A percentile compares a stretch with the other conserved stretches of the same genome.
phyloP scores from a whole-genome alignment of 2,888 invertebrate genomes.

The Rapana venosa region DNA sequence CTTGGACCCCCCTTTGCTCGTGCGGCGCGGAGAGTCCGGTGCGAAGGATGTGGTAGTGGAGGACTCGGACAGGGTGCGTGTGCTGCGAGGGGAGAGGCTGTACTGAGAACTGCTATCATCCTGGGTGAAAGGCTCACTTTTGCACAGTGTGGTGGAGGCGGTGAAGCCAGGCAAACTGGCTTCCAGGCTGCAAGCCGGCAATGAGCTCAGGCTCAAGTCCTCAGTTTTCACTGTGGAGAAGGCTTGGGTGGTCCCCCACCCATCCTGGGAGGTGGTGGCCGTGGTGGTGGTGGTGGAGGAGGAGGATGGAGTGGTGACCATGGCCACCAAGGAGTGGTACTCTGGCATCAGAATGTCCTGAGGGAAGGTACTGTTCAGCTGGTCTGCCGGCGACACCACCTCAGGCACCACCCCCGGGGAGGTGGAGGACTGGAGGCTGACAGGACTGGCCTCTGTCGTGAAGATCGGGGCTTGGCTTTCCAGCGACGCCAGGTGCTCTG shows the following conservation, averaged over 20 bases:
- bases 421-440: conserved; percentile 12
- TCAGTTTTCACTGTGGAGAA: conserved; percentile 44
- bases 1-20: conserved; percentile 45
- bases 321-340: conserved; percentile 22
- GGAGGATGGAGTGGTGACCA: background rate
- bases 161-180: conserved; percentile 37
- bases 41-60: conserved; percentile 36
- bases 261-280: conserved; percentile 34
- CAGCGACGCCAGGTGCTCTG: conserved; percentile 46
- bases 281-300: background rate
- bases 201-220: conserved; percentile 34
- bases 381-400: conserved; percentile 25
- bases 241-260: background rate
- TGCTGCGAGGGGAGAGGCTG: background rate
- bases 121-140: background rate
- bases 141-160: conserved; percentile 35
- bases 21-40: conserved; percentile 42
- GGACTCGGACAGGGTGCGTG: conserved; percentile 37
- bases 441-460: conserved; percentile 31
- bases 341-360: conserved; percentile 46
- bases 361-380: conserved; percentile 36
- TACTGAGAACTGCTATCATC: conserved; percentile 5
- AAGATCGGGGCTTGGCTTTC: conserved; percentile 34
- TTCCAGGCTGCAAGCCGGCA: conserved; percentile 41
- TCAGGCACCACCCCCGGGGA: background rate